Conservation (phyloP, 2,797 vertebrate genomes). For the Oophaga sylvatica region DNA sequence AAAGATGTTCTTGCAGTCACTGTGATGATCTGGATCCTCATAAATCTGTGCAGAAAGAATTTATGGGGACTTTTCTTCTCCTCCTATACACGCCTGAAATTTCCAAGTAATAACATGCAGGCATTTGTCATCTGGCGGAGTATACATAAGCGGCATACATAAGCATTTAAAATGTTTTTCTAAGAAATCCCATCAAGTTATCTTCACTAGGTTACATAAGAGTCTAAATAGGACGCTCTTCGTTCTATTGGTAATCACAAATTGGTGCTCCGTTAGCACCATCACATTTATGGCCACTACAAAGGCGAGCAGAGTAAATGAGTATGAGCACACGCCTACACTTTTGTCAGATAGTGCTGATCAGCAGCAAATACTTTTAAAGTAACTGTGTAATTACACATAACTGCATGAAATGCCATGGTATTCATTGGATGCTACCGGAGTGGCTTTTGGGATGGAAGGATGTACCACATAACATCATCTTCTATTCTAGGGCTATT, state of each 20-base stretch:
- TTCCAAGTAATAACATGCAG: slow-evolving; percentile 47
- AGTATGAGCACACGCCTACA: slow-evolving; percentile 62
- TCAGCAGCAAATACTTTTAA: slow-evolving; percentile 64
- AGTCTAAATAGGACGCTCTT: slow-evolving; percentile 36
- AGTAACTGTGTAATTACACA: slow-evolving; percentile 73
- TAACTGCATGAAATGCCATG: slow-evolving; percentile 74
- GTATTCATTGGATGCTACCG: slow-evolving; percentile 59
- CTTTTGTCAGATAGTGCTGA: slow-evolving; percentile 67
- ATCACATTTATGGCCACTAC: slow-evolving; percentile 30
- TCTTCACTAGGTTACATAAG: slow-evolving; percentile 29
- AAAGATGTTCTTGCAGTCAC: slow-evolving; percentile 1
- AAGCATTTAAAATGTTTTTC: slow-evolving; percentile 19
- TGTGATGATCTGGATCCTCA: slow-evolving; percentile 23
- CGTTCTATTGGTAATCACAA: slow-evolving; percentile 43
- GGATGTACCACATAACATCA: slow-evolving; percentile 17
- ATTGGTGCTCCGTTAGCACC: slow-evolving; percentile 28
- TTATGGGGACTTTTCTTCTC: slow-evolving; percentile 33
- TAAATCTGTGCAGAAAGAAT: slow-evolving; percentile 31
- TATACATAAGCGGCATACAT: slow-evolving; percentile 14
- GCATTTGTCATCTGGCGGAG: slow-evolving; percentile 22
- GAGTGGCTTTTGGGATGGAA: slow-evolving; percentile 1
- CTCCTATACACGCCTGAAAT: slow-evolving; percentile 34
- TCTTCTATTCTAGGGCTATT: neutral
- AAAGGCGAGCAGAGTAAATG: slow-evolving; percentile 11
- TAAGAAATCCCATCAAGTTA: slow-evolving; percentile 43